A percentile compares a stretch with the other conserved stretches of the same genome.
Evolutionary conservation across 2,113 vertebrate species (phyloP).

Genomic region (Tringa solitaria): DNA sequence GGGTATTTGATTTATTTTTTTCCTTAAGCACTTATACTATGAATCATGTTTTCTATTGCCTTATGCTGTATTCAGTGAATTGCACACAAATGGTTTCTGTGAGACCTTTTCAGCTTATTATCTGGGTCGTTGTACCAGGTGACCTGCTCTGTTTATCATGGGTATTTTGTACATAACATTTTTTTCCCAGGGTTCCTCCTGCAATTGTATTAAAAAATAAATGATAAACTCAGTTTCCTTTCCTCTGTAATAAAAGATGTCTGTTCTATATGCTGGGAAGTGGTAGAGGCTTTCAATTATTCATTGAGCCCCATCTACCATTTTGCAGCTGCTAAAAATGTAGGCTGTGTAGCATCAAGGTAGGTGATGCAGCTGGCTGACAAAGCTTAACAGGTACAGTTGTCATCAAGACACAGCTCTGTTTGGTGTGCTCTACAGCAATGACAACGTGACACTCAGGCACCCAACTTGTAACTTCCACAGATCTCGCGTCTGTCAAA

Average conservation of each 20-base stretch:
- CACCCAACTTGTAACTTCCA: neutral
- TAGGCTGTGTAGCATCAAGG: neutral
- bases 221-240: neutral
- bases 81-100: conserved; percentile 47
- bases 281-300: neutral
- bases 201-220: conserved; percentile 30
- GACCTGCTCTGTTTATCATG: conserved; percentile 3
- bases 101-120: conserved; percentile 28
- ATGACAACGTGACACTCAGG: neutral
- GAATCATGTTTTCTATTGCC: neutral
- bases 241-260: neutral
- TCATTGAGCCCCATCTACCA: neutral
- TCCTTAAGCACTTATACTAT: neutral
- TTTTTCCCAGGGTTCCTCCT: neutral
- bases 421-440: neutral
- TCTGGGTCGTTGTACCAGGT: neutral
- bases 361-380: neutral
- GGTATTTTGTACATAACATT: neutral
- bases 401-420: neutral
- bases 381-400: neutral
- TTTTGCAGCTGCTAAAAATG: neutral
- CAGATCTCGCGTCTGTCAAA: neutral
- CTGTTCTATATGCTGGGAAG: neutral
- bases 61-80: neutral
- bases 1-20: neutral